Conservation (phyloP, 2,888 invertebrate genomes). For the Cerastis leucographa region DNA sequence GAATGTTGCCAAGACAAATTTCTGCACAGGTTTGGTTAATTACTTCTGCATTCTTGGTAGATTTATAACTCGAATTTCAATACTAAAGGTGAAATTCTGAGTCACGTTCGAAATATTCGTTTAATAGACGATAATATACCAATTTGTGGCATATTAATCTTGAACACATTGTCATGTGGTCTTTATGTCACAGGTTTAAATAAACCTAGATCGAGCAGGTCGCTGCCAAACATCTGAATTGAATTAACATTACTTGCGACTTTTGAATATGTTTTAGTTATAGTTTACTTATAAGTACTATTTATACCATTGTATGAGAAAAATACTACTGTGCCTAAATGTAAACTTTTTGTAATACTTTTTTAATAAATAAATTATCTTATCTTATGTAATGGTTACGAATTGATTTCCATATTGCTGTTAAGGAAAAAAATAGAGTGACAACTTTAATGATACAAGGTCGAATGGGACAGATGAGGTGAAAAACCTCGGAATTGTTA, state of each 20-base stretch:
- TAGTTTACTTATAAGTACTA: too few species aligned
- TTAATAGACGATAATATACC: background rate
- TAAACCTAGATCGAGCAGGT: too few species aligned
- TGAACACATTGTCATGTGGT: conserved; percentile 10
- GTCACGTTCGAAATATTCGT: conserved; percentile 42
- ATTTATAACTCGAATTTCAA: conserved; percentile 35
- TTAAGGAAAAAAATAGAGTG: conserved; percentile 9
- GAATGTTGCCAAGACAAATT: conserved; percentile 34
- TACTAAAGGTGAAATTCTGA: conserved; percentile 57
- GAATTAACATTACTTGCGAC: too few species aligned
- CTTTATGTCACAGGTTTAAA: too few species aligned
- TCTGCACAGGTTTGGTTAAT: conserved; percentile 53
- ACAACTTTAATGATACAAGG: conserved; percentile 13
- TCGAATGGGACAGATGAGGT: conserved; percentile 28
- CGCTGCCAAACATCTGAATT: too few species aligned
- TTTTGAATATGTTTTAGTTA: too few species aligned
- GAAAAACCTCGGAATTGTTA: background rate
- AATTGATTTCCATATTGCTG: conserved; percentile 20
- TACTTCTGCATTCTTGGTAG: conserved; percentile 35
- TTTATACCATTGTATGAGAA: too few species aligned
- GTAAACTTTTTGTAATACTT: too few species aligned
- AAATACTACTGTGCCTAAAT: too few species aligned
- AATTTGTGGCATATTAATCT: background rate
- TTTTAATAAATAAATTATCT: too few species aligned
- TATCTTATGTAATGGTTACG: conserved; percentile 8